phyloP scores from a whole-genome alignment of 2,113 vertebrate species.

The Aramus guarauna region DNA sequence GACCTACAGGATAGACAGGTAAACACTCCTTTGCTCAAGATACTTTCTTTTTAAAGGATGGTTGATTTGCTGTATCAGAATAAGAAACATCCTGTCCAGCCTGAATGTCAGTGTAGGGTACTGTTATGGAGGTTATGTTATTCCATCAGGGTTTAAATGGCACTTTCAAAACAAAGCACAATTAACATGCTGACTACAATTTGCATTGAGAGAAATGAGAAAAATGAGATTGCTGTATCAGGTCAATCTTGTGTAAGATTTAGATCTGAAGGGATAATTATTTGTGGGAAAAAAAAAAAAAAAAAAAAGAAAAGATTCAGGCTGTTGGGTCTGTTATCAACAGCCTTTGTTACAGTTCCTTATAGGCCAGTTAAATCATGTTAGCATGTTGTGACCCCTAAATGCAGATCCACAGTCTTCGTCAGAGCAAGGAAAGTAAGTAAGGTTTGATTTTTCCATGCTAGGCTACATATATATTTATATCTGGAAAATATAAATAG shows the following conservation, averaged over 20 bases:
- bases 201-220: neutral
- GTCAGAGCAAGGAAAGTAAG: neutral
- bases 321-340: neutral
- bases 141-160: neutral
- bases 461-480: neutral
- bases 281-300: neutral
- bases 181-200: neutral
- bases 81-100: neutral
- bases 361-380: fast-evolving
- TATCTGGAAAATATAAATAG: neutral
- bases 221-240: neutral
- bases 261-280: neutral
- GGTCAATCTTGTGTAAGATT: neutral
- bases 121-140: neutral
- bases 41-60: fast-evolving
- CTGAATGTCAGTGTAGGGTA: neutral
- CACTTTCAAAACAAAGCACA: neutral
- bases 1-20: fast-evolving
- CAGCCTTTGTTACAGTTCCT: neutral
- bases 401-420: neutral
- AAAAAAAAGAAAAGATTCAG: neutral
- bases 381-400: neutral
- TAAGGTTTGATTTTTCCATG: neutral
- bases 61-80: neutral
- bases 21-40: neutral